A percentile compares a stretch with the other conserved stretches of the same genome.
Evolutionary conservation across 2,888 invertebrate species (phyloP).

Genomic region (Perizoma affinitatum): DNA sequence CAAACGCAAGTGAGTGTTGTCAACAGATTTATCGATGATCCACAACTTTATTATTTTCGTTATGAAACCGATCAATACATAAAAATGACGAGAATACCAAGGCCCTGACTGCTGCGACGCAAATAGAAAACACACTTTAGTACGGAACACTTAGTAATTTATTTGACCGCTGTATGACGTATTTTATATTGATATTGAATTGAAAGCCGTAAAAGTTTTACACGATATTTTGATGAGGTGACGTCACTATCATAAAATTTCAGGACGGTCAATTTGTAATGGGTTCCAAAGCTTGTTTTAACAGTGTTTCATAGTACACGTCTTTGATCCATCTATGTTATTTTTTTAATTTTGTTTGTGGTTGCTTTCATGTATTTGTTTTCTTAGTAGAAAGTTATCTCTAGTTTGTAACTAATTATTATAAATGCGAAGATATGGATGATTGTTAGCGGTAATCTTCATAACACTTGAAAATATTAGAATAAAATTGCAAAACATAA

Average conservation of each 20-base stretch:
- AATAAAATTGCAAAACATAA: no score
- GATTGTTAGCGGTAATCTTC: no score
- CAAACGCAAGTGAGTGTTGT: conserved; percentile 36
- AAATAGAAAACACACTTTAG: conserved; percentile 37
- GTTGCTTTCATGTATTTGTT: no score
- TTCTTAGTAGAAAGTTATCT: no score
- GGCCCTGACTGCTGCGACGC: conserved; percentile 28
- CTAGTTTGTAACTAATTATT: no score
- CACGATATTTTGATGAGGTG: conserved; percentile 41
- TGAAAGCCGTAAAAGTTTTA: conserved; percentile 41
- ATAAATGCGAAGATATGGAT: no score
- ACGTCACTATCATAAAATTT: conserved; percentile 38
- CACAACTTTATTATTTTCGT: conserved; percentile 35
- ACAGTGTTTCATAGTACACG: conserved; percentile 2
- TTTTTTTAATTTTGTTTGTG: no score
- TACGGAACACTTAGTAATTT: conserved; percentile 47
- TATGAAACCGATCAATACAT: conserved; percentile 30
- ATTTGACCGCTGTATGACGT: conserved; percentile 47
- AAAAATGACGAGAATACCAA: conserved; percentile 32
- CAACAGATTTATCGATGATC: conserved; percentile 43
- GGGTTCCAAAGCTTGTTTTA: conserved; percentile 19
- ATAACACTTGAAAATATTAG: no score
- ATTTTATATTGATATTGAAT: conserved; percentile 44
- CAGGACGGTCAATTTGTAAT: conserved; percentile 27
- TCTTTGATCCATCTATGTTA: no score